Conservation (phyloP, 2,888 invertebrate genomes). For the Scelioninae gen. 1 region DNA sequence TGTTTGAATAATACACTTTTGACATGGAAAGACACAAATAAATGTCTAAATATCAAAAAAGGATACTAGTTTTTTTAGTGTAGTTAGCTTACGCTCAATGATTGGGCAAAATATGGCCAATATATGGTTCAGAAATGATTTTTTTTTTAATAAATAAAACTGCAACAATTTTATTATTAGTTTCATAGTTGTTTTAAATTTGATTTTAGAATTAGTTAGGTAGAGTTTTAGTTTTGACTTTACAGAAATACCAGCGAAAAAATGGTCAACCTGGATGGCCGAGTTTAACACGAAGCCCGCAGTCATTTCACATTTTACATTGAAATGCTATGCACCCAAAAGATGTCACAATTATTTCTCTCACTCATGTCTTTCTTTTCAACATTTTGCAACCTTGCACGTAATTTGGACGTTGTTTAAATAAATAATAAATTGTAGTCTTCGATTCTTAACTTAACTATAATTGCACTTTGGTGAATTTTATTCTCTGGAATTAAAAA, state of each 20-base stretch:
- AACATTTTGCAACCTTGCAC: constrained; percentile 8
- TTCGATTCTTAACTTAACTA: not conserved
- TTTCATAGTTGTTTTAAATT: not conserved
- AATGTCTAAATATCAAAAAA: too few relatives aligned
- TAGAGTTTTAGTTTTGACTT: constrained; percentile 80
- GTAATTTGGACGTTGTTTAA: not conserved
- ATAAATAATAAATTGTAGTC: not conserved
- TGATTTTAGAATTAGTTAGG: constrained; percentile 58
- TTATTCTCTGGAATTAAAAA: not conserved
- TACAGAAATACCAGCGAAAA: constrained; percentile 82
- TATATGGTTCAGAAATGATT: too few relatives aligned
- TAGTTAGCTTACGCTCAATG: not conserved
- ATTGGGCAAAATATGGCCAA: too few relatives aligned
- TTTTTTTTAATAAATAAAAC: too few relatives aligned
- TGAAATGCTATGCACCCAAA: constrained; percentile 16
- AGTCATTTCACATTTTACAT: constrained; percentile 33
- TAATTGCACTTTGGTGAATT: not conserved
- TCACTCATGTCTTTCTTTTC: constrained; percentile 3
- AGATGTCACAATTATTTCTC: constrained; percentile 1
- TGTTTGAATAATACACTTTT: too few relatives aligned
- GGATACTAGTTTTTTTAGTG: too few relatives aligned
- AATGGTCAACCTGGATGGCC: constrained; percentile 81
- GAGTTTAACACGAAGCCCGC: constrained; percentile 75
- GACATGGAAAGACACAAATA: too few relatives aligned
- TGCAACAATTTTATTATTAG: constrained; percentile 12